Evolutionary conservation across 1,140 invertebrate species (phyloP).

Genomic region (Pseudomyrmex flavicornis): DNA sequence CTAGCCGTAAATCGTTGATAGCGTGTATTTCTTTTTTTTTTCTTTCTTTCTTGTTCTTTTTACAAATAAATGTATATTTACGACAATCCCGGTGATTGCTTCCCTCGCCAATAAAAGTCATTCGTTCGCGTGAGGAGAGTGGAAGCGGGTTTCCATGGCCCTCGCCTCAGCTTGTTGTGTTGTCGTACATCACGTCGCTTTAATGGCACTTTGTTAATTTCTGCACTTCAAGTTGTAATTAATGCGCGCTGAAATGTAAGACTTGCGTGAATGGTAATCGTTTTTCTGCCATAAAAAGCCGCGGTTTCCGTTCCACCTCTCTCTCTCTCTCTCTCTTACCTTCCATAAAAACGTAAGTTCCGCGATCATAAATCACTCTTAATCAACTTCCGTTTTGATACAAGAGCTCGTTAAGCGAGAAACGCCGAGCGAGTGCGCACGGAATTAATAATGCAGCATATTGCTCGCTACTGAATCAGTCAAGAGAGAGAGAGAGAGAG

Average conservation of each 20-base stretch:
- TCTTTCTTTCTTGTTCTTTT: neutral
- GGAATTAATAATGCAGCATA: slow-evolving; percentile 55
- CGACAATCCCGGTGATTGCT: neutral
- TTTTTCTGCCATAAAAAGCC: slow-evolving; percentile 59
- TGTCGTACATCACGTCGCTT: slow-evolving; percentile 54
- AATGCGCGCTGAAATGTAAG: slow-evolving; percentile 58
- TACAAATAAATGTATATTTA: slow-evolving; percentile 4
- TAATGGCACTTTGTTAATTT: slow-evolving; percentile 56
- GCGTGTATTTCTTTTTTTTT: neutral
- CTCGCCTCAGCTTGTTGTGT: neutral
- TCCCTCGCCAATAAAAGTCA: slow-evolving; percentile 25
- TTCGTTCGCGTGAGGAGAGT: slow-evolving; percentile 36
- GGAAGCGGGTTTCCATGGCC: slow-evolving; percentile 22
- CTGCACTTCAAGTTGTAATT: slow-evolving; percentile 37
- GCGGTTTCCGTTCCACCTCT: slow-evolving; percentile 47
- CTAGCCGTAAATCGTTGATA: neutral
- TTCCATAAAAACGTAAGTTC: slow-evolving; percentile 61
- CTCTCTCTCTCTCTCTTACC: neutral
- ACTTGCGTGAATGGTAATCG: slow-evolving; percentile 58
- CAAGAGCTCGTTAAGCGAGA: slow-evolving; percentile 52
- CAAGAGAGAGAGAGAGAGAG: slow-evolving; percentile 5
- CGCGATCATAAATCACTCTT: slow-evolving; percentile 56
- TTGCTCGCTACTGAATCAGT: slow-evolving; percentile 2
- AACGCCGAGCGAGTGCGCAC: slow-evolving; percentile 13
- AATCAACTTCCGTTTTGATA: slow-evolving; percentile 62